Evolutionary conservation across 2,888 invertebrate genomes (phyloP).

Genomic region (Cactoblastis cactorum): DNA sequence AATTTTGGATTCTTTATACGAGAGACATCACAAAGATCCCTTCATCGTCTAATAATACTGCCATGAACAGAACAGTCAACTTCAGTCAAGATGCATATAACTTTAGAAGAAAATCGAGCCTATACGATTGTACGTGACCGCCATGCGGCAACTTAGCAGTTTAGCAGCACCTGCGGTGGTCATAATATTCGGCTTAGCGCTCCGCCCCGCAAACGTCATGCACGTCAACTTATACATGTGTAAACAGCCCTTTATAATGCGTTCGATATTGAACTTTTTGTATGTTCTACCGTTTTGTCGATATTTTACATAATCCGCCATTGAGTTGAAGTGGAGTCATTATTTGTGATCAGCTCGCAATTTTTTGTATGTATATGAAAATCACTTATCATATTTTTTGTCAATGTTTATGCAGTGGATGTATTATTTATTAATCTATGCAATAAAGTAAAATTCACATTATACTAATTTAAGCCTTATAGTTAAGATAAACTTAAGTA

Average conservation of each 20-base stretch:
- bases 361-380: too few relatives aligned
- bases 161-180: conserved; percentile 75
- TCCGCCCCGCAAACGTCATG: conserved; percentile 33
- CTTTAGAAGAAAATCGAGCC: not conserved
- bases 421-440: too few relatives aligned
- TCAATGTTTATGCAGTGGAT: too few relatives aligned
- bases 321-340: not conserved
- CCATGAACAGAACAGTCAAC: not conserved
- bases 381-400: too few relatives aligned
- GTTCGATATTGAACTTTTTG: conserved; percentile 13
- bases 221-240: conserved; percentile 38
- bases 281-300: not conserved
- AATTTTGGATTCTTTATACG: too few relatives aligned
- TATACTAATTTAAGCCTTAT: too few relatives aligned
- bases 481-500: too few relatives aligned
- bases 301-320: not conserved
- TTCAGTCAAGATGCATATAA: not conserved
- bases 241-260: conserved; percentile 23
- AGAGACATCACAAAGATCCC: not conserved
- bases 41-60: not conserved
- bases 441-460: too few relatives aligned
- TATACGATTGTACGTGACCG: conserved; percentile 43
- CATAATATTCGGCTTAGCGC: conserved; percentile 80
- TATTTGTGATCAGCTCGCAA: not conserved
- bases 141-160: conserved; percentile 59